Percentiles rank a stretch among this genome's conserved stretches.
These are phyloP conservation scores for Danio tinwini DNA, from an alignment of 2,797 vertebrate species.

Conservation along the genomic window DNA sequence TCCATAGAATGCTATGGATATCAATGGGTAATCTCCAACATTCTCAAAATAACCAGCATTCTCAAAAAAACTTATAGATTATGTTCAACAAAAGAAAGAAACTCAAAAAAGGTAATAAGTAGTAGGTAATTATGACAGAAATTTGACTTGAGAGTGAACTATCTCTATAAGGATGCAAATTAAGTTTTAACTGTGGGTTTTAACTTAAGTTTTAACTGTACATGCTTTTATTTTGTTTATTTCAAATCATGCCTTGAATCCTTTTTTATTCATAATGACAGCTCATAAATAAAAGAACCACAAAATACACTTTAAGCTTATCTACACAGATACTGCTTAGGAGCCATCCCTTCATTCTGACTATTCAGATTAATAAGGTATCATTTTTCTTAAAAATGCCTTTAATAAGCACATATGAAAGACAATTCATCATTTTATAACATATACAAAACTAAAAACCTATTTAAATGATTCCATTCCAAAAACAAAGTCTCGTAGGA, in stretches of 20 bases:
- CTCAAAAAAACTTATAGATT: too few species aligned
- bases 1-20: too few species aligned
- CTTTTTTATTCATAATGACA: slow-evolving; percentile 63
- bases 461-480: not conserved
- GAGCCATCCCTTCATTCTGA: slow-evolving; percentile 54
- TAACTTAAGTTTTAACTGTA: not conserved
- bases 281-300: slow-evolving; percentile 52
- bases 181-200: too few species aligned
- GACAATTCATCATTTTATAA: not conserved
- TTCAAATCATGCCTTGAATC: slow-evolving; percentile 37
- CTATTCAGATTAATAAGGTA: not conserved
- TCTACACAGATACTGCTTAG: slow-evolving; percentile 38
- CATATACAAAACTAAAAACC: not conserved
- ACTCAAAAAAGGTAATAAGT: too few species aligned
- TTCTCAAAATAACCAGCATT: too few species aligned
- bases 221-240: not conserved
- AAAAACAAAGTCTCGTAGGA: not conserved
- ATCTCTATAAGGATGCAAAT: not conserved
- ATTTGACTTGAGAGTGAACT: too few species aligned
- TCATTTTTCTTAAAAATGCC: not conserved
- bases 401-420: not conserved
- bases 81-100: too few species aligned
- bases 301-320: slow-evolving; percentile 15
- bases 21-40: too few species aligned
- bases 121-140: too few species aligned